phyloP scores from a whole-genome alignment of 2,797 vertebrate species.

The Dendrocincla tyrannina region DNA sequence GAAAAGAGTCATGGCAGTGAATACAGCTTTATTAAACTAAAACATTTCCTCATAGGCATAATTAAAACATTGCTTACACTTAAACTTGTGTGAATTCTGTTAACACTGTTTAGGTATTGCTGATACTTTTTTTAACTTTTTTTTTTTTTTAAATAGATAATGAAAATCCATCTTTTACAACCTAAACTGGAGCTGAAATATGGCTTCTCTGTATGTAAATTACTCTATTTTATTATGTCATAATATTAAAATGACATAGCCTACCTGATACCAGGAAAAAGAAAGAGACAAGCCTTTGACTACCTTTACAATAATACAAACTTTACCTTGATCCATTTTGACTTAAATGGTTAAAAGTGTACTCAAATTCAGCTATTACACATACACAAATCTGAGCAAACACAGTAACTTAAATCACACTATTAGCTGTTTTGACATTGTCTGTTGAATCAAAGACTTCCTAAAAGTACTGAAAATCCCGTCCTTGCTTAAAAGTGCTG shows the following conservation, averaged over 20 bases:
- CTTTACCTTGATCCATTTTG: neutral
- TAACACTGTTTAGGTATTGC: neutral
- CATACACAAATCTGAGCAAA: neutral
- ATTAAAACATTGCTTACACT: neutral
- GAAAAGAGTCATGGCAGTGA: neutral
- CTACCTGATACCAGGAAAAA: neutral
- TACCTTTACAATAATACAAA: neutral
- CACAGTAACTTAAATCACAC: neutral
- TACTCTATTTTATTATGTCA: neutral
- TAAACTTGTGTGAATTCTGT: neutral
- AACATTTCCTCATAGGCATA: neutral
- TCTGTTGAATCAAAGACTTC: neutral
- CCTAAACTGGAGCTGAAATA: neutral
- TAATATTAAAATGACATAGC: neutral
- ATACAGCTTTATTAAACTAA: neutral
- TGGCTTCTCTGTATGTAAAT: neutral
- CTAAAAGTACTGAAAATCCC: neutral
- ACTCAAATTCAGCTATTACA: neutral
- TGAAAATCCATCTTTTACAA: neutral
- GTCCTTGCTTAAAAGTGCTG: neutral
- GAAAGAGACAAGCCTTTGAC: neutral
- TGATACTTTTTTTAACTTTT: neutral
- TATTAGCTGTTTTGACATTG: neutral
- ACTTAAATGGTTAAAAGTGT: neutral
- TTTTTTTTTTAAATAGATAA: neutral